phyloP scores from a whole-genome alignment of 1,140 invertebrate species.

The Dinoponera quadriceps region DNA sequence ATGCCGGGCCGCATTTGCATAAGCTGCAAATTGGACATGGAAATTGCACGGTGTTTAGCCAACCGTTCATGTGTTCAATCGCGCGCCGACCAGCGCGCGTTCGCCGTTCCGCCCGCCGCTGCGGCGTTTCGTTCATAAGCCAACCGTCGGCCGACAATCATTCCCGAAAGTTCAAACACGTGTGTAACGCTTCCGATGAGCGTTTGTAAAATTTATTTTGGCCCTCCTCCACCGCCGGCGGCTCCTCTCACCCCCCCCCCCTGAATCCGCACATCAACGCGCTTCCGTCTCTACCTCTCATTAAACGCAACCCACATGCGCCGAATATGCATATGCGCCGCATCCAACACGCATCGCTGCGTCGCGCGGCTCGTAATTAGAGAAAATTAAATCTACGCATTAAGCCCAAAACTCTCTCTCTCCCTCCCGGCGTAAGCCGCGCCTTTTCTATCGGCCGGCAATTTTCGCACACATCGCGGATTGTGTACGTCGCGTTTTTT shows the following conservation, averaged over 20 bases:
- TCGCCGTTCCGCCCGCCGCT: neutral
- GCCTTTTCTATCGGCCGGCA: slow-evolving; percentile 13
- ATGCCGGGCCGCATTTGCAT: slow-evolving; percentile 48
- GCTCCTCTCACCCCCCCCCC: neutral
- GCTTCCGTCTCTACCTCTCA: slow-evolving; percentile 34
- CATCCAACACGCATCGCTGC: slow-evolving; percentile 48
- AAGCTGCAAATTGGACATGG: slow-evolving; percentile 56
- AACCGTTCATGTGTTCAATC: slow-evolving; percentile 55
- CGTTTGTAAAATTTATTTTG: slow-evolving; percentile 60
- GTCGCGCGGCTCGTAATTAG: slow-evolving; percentile 49
- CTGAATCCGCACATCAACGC: neutral
- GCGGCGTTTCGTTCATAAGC: slow-evolving; percentile 45
- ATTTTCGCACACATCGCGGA: slow-evolving; percentile 28
- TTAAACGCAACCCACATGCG: slow-evolving; percentile 52
- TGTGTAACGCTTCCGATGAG: slow-evolving; percentile 50
- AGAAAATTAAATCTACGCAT: slow-evolving; percentile 58
- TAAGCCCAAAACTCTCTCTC: slow-evolving; percentile 6
- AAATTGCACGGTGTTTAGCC: slow-evolving; percentile 58
- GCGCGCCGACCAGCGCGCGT: neutral
- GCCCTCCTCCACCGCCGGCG: neutral
- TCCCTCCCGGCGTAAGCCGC: slow-evolving; percentile 1
- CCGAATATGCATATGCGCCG: slow-evolving; percentile 52
- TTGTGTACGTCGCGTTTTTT: neutral
- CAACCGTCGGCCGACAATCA: slow-evolving; percentile 49
- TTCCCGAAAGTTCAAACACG: slow-evolving; percentile 54